A percentile compares a stretch with the other conserved stretches of the same genome.
Conservation (phyloP, 2,888 invertebrate species). For the Actias luna region DNA sequence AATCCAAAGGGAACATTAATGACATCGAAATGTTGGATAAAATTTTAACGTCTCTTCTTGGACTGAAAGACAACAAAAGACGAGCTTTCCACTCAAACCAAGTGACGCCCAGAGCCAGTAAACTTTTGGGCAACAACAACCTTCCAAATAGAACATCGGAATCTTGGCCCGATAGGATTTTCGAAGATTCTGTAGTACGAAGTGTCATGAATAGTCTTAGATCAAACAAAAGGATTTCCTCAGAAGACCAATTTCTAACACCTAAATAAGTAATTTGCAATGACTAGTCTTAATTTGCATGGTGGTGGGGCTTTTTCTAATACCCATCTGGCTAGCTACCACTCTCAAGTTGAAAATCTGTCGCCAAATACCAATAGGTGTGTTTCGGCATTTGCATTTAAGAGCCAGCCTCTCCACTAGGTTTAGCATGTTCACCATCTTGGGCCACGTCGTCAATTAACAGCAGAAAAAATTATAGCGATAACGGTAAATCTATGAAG, state of each 20-base stretch:
- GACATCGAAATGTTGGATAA: conserved; percentile 85
- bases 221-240: conserved; percentile 55
- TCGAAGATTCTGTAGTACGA: conserved; percentile 66
- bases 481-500: not conserved
- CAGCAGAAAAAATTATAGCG: no score
- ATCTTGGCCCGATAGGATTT: conserved; percentile 72
- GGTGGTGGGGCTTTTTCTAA: no score
- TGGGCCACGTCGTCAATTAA: no score
- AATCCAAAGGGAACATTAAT: conserved; percentile 63
- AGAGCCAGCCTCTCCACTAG: no score
- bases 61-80: conserved; percentile 62
- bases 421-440: no score
- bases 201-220: conserved; percentile 65
- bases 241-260: conserved; percentile 66
- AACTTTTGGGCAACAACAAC: conserved; percentile 51
- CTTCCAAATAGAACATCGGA: conserved; percentile 52
- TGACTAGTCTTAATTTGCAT: no score
- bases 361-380: no score
- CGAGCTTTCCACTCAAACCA: conserved; percentile 62
- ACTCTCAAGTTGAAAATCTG: no score
- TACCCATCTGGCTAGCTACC: no score
- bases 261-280: conserved; percentile 50
- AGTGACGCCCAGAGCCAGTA: conserved; percentile 62
- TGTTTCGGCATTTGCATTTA: no score
- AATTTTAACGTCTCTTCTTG: conserved; percentile 82